Conservation (phyloP, 1,140 invertebrate species). For the Heliconius hermathena region DNA sequence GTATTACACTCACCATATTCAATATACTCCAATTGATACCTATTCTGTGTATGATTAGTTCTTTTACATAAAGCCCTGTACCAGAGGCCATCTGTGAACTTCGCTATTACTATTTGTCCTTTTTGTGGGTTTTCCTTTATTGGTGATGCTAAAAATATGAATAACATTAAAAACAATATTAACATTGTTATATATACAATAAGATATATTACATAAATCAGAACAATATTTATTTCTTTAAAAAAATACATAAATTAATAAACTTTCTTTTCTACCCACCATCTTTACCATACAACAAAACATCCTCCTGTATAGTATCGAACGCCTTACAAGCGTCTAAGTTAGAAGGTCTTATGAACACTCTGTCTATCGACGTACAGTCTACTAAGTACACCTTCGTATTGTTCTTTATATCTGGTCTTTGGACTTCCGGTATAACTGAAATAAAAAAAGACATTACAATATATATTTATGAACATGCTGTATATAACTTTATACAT, state of each 20-base stretch:
- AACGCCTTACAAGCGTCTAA: slow-evolving; percentile 28
- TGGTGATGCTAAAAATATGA: slow-evolving; percentile 44
- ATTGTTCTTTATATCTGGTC: slow-evolving; percentile 43
- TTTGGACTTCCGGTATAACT: slow-evolving; percentile 37
- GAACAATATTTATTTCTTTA: no score
- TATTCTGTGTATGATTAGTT: slow-evolving; percentile 55
- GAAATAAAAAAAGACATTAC: neutral
- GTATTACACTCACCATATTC: slow-evolving; percentile 60
- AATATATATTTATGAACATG: no score
- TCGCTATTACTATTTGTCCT: slow-evolving; percentile 53
- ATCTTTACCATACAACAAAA: slow-evolving; percentile 36
- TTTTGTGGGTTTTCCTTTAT: slow-evolving; percentile 50
- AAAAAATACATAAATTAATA: no score
- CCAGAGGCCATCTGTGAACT: slow-evolving; percentile 53
- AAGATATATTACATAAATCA: no score
- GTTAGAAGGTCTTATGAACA: slow-evolving; percentile 47
- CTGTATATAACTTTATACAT: no score
- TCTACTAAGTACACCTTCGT: slow-evolving; percentile 48
- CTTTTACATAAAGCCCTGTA: slow-evolving; percentile 62
- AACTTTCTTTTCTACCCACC: slow-evolving; percentile 36
- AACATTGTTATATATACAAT: no score
- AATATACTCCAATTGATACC: slow-evolving; percentile 62
- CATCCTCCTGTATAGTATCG: slow-evolving; percentile 48
- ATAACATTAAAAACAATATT: neutral
- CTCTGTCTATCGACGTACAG: slow-evolving; percentile 36